Evolutionary conservation across 1,140 invertebrate genomes (phyloP).

Genomic region (Caenorhabditis briggsae): DNA sequence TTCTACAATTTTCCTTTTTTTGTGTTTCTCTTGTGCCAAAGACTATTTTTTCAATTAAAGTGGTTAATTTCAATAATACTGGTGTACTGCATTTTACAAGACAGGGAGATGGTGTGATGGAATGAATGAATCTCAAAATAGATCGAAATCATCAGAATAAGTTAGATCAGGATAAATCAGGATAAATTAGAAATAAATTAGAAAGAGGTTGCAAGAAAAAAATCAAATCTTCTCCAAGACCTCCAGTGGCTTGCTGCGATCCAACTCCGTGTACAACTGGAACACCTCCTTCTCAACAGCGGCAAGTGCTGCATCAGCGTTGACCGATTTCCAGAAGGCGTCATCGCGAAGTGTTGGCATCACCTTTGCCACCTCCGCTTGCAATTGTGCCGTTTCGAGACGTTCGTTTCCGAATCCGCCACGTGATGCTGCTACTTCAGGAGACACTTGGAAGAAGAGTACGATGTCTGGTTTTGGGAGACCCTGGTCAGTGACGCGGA

Average conservation of each 20-base stretch:
- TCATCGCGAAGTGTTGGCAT: slow-evolving; percentile 60
- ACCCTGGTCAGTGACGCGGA: slow-evolving; percentile 54
- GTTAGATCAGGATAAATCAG: not conserved
- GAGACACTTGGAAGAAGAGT: slow-evolving; percentile 62
- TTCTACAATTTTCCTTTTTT: not conserved
- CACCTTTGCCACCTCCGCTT: slow-evolving; percentile 52
- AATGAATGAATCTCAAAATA: not conserved
- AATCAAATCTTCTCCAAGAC: slow-evolving; percentile 19
- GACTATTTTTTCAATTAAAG: not conserved
- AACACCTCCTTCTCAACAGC: slow-evolving; percentile 48
- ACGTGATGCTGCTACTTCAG: slow-evolving; percentile 49
- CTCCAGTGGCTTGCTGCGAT: slow-evolving; percentile 17
- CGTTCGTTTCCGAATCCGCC: slow-evolving; percentile 63
- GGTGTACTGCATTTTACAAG: no score
- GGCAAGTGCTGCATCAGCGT: slow-evolving; percentile 52
- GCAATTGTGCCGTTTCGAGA: slow-evolving; percentile 53
- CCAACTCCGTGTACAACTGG: slow-evolving; percentile 24
- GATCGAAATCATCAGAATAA: not conserved
- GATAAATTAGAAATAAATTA: not conserved
- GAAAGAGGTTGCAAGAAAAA: not conserved
- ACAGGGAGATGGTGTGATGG: no score
- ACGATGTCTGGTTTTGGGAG: slow-evolving; percentile 61
- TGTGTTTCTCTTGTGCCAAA: not conserved
- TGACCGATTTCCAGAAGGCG: slow-evolving; percentile 39
- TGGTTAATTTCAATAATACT: not conserved